Evolutionary conservation across 1,140 invertebrate genomes (phyloP), one percentile per base, ranked within the genome.

Genomic region (Magallana angulata): DNA sequence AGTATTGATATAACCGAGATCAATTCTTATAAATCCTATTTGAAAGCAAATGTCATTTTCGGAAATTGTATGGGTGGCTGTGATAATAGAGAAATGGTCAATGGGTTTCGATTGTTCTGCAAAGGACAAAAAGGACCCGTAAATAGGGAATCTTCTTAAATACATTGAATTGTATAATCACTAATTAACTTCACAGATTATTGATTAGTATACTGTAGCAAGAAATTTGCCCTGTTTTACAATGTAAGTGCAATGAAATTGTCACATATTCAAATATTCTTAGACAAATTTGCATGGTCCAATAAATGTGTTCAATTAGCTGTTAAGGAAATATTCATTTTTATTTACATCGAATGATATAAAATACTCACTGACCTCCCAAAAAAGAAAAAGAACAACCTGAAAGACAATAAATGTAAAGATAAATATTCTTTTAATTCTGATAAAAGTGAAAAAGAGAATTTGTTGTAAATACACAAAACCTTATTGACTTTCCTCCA

Each of bases 31-130:
- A 76, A 76, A 36, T 24, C 68, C 24, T 18, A 18, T 30, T 36
- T 36, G 68, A 76, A 76, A 76, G 18, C 68, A 30, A 11, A 76
- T 12, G 68, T 76, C 36, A 76, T 30, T 76, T 36, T 76, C 68
- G 12, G 11, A 14, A 8, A 36, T 30, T 36, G 18, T 76, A 30
- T 48, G 7, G 2, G 36, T 48, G 36, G 36, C 36, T 5, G 36
- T 48, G 24, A 30, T 30, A 76, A 11, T 76, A 18, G 7, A n/a
- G 68, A 76, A 36, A 30, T 76, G 36, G 36, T 48, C 3, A 48
- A 48, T 48, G 18, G 68, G 24, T 76, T 30, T 8, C n/a, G 60
- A 62, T 62, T 76, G 24, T 30, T 30, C 68, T 76, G 68, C 68
- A 30, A 24, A 76, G 24, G 24, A 30, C 68, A 3, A 30, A 30